Evolutionary conservation across 2,113 vertebrate genomes (phyloP), one percentile per base, ranked within the genome.

Genomic region (Cavia porcellus): DNA sequence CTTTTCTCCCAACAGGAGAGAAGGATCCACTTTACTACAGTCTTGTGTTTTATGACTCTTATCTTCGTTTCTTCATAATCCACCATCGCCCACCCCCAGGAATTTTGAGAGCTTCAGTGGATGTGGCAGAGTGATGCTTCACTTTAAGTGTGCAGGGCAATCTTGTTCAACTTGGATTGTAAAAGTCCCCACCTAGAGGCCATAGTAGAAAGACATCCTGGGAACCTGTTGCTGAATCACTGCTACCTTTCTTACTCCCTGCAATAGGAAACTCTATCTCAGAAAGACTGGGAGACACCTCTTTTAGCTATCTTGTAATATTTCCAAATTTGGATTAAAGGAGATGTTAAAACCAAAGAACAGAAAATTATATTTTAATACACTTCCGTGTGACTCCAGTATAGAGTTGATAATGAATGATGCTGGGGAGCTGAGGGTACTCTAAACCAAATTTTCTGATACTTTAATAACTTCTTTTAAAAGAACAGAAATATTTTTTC

Each of bases 161-260:
- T 74, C 20, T 74, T 17, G 15, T 68, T 32, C 66, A 68, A 14
- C 6, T 68, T 7, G 32, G 32, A 15, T 15, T 15, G 32, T 68
- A 68, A 3, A 5, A 32, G 12, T 5, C 14, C 14, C 19, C 5
- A 32, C n/a, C 15, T 0, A 15, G 32, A 68, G 32, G 64, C 4
- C 14, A 68, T 68, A 35, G 4, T 32, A n/a, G 15, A 32, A 32
- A 68, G 66, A n/a, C 66, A n/a, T 15, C 32, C 32, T 30, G 32
- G 5, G 14, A 15, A 68, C 5, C 12, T n/a, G 32, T 68, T 68
- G 17, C 32, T 14, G 1, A 14, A 72, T 19, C 14, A 4, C 7
- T 4, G 20, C 70, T 24, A n/a, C 19, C 8, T 24, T 38, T 74
- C 15, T 42, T 42, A 24, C 2, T 4, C n/a, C 7, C n/a, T 11